Evolutionary conservation across 1,140 invertebrate genomes (phyloP).

Genomic region (Penaeus japonicus): DNA sequence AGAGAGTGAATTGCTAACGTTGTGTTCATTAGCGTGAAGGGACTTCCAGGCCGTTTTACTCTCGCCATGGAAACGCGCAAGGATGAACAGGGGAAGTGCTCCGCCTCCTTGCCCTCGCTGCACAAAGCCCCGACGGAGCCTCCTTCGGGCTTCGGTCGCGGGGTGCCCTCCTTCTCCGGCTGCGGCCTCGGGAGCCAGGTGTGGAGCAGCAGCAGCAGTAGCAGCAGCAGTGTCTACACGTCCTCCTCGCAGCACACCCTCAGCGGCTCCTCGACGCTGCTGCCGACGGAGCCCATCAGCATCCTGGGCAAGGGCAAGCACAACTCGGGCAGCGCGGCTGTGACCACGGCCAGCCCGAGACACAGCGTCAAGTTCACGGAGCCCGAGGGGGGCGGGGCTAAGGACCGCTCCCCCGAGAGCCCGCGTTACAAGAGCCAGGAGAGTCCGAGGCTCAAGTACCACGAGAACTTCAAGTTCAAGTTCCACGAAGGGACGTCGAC

Average conservation of each 20-base stretch:
- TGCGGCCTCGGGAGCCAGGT: too few relatives aligned
- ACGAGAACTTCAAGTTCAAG: constrained; percentile 44
- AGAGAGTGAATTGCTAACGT: not conserved
- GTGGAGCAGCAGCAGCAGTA: too few relatives aligned
- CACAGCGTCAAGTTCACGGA: constrained; percentile 57
- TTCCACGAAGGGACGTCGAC: constrained; percentile 10
- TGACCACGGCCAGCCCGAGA: constrained; percentile 31
- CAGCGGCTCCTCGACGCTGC: not conserved
- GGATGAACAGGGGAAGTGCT: constrained; percentile 7
- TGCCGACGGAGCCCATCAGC: constrained; percentile 49
- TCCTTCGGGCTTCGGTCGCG: not conserved
- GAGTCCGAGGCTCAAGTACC: constrained; percentile 32
- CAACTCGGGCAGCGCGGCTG: constrained; percentile 27
- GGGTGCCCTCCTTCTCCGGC: not conserved
- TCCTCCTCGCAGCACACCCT: not conserved
- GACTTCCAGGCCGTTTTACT: not conserved
- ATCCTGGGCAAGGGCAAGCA: constrained; percentile 55
- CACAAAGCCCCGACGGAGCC: not conserved
- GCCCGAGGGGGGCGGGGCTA: not conserved
- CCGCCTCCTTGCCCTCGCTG: not conserved
- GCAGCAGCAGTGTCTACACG: not conserved
- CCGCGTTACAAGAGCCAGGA: constrained; percentile 21
- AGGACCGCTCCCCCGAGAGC: constrained; percentile 26
- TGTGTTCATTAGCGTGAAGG: not conserved
- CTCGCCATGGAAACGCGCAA: constrained; percentile 28